Evolutionary conservation across 2,797 vertebrate species (phyloP).

Genomic region (Brachyalestes nurse): DNA sequence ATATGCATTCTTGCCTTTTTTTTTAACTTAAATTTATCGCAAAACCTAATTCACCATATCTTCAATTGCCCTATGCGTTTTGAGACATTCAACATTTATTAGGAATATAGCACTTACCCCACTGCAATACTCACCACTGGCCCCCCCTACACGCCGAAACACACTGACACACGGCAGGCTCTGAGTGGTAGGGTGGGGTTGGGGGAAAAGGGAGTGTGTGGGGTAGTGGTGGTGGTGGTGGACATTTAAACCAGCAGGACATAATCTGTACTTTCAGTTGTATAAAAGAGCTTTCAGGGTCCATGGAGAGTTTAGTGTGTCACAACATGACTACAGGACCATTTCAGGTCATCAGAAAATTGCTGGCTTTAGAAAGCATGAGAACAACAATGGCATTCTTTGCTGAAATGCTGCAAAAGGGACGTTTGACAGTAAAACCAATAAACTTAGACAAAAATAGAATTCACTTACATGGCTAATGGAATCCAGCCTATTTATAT

Average conservation of each 20-base stretch:
- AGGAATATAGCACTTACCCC: conserved; percentile 58
- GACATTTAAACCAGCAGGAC: conserved; percentile 48
- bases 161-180: conserved; percentile 57
- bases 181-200: conserved; percentile 42
- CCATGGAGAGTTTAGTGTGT: conserved; percentile 28
- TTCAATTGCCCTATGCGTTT: background rate
- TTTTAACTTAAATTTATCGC: no score
- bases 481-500: background rate
- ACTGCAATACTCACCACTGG: conserved; percentile 57
- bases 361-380: background rate
- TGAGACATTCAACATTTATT: background rate
- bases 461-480: background rate
- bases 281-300: conserved; percentile 23
- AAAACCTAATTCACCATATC: no score
- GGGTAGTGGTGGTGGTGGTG: conserved; percentile 51
- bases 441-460: background rate
- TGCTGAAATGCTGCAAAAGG: background rate
- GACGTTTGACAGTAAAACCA: background rate
- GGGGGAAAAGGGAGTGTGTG: conserved; percentile 46
- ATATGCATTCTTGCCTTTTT: background rate
- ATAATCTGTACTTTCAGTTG: conserved; percentile 39
- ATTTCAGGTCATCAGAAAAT: conserved; percentile 14
- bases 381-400: background rate
- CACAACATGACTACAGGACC: conserved; percentile 13
- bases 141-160: conserved; percentile 54